phyloP scores from a whole-genome alignment of 1,140 invertebrate species.

The Kradibia gibbosae region DNA sequence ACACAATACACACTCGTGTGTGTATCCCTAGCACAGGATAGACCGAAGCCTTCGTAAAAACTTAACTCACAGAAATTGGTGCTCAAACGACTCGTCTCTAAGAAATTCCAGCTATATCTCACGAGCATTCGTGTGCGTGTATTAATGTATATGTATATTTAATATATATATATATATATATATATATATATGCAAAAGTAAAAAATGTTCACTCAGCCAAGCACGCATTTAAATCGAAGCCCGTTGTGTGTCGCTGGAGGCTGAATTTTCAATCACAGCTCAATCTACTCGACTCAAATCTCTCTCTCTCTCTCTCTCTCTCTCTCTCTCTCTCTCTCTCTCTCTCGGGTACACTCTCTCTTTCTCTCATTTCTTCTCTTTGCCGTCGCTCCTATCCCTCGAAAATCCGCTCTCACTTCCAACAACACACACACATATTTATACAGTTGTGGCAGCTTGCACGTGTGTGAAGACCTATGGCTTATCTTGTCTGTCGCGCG shows the following conservation, averaged over 20 bases:
- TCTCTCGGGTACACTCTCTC: no score
- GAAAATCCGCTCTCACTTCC: slow-evolving; percentile 21
- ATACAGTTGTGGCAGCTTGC: background rate
- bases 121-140: background rate
- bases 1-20: slow-evolving; percentile 27
- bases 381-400: background rate
- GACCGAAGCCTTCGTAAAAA: background rate
- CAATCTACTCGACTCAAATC: slow-evolving; percentile 63
- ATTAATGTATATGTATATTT: background rate
- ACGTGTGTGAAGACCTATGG: slow-evolving; percentile 11
- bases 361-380: slow-evolving; percentile 43
- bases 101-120: slow-evolving; percentile 14
- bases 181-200: background rate
- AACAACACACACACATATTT: background rate
- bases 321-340: slow-evolving; percentile 3
- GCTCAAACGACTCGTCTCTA: slow-evolving; percentile 8
- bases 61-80: slow-evolving; percentile 43
- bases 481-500: slow-evolving; percentile 46
- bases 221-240: slow-evolving; percentile 64
- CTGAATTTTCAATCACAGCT: slow-evolving; percentile 70
- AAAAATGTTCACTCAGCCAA: slow-evolving; percentile 19
- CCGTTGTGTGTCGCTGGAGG: slow-evolving; percentile 57
- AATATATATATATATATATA: background rate
- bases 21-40: background rate
- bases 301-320: slow-evolving; percentile 24